Percentiles rank a stretch among this genome's conserved stretches.
These are phyloP conservation scores for Urophycis tenuis DNA, from an alignment of 2,797 vertebrate genomes.

Conservation along the genomic window DNA sequence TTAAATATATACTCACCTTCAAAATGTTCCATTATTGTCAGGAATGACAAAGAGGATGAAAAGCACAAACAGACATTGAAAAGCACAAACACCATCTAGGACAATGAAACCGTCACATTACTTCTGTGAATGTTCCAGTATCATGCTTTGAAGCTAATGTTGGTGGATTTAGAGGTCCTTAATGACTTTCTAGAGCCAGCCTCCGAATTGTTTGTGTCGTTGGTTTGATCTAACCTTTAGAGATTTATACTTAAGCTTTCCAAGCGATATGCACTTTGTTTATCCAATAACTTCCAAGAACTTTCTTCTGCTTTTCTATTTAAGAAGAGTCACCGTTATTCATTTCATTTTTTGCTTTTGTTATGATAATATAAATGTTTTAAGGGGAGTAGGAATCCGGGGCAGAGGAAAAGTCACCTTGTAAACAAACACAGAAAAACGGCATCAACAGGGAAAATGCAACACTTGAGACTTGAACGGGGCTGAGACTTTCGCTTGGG, in stretches of 20 bases:
- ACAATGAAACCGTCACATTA: neutral
- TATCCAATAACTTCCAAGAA: neutral
- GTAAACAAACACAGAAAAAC: neutral
- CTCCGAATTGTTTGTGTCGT: neutral
- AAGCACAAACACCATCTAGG: neutral
- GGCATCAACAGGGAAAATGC: neutral
- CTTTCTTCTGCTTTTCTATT: neutral
- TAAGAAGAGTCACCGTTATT: neutral
- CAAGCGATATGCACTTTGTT: neutral
- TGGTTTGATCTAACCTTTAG: neutral
- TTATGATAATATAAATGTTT: slow-evolving; percentile 1
- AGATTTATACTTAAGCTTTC: neutral
- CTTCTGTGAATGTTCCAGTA: neutral
- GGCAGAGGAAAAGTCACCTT: slow-evolving; percentile 3
- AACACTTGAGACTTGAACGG: neutral
- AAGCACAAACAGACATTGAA: neutral
- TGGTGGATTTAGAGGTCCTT: neutral
- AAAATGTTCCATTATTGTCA: neutral
- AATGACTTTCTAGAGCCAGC: neutral
- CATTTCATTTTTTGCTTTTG: neutral
- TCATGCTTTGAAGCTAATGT: neutral
- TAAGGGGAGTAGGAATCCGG: neutral
- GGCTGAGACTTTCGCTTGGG: neutral
- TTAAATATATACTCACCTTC: neutral
- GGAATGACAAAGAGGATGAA: neutral